Evolutionary conservation across 2,888 invertebrate species (phyloP).

Genomic region (Ariolimax columbianus): DNA sequence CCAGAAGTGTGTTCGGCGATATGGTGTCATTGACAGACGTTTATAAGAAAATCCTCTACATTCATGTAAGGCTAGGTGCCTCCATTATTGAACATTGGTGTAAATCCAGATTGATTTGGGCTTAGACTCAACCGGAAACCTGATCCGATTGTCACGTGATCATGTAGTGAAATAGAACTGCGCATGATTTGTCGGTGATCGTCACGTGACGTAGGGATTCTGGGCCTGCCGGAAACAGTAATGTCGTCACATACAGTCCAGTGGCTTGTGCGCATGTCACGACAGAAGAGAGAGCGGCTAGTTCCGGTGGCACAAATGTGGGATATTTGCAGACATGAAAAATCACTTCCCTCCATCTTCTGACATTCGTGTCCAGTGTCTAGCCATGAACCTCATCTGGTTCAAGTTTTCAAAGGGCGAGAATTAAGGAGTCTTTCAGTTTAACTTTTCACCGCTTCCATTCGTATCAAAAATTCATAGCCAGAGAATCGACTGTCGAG

Average conservation of each 20-base stretch:
- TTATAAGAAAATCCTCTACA: background rate
- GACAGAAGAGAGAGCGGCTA: background rate
- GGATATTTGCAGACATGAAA: conserved; percentile 49
- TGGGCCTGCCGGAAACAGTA: conserved; percentile 32
- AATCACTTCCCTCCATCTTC: conserved; percentile 34
- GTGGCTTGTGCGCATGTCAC: conserved; percentile 45
- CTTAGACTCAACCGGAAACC: background rate
- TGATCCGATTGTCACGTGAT: conserved; percentile 21
- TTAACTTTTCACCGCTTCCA: conserved; percentile 33
- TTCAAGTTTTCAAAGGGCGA: conserved; percentile 15
- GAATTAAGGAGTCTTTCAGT: conserved; percentile 15
- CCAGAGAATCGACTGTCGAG: background rate
- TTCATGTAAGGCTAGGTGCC: background rate
- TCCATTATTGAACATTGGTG: background rate
- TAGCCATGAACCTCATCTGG: background rate
- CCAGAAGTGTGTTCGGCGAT: background rate
- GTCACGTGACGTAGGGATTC: conserved; percentile 14
- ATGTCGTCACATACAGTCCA: conserved; percentile 11
- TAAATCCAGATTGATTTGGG: background rate
- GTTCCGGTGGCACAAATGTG: conserved; percentile 32
- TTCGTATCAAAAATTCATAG: background rate
- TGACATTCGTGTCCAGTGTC: background rate
- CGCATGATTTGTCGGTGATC: background rate
- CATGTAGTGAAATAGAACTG: background rate
- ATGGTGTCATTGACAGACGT: background rate